Evolutionary conservation across 2,113 vertebrate species (phyloP).

Genomic region (Eira barbara): DNA sequence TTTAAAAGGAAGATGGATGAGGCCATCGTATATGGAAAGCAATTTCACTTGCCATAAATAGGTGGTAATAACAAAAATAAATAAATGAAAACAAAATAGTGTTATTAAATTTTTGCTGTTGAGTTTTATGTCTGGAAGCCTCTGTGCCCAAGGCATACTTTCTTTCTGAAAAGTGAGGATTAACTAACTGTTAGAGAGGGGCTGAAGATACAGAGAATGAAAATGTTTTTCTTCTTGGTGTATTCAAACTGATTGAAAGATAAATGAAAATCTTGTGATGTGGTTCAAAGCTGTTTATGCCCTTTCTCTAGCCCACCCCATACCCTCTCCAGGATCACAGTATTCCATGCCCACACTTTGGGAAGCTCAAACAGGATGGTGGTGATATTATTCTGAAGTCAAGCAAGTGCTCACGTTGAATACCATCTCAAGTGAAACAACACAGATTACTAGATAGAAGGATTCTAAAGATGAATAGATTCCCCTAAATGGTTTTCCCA

Average conservation of each 20-base stretch:
- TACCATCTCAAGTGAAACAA: neutral
- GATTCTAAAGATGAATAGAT: neutral
- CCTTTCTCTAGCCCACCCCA: neutral
- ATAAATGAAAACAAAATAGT: neutral
- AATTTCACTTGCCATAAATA: conserved; percentile 17
- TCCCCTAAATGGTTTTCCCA: neutral
- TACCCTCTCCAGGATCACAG: neutral
- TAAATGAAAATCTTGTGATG: neutral
- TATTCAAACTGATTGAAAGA: neutral
- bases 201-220: neutral
- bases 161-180: conserved; percentile 8
- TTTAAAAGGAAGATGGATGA: neutral
- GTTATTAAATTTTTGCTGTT: neutral
- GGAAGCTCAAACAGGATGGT: neutral
- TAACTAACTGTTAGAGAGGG: neutral
- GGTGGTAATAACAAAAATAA: neutral
- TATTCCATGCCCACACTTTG: neutral
- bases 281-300: neutral
- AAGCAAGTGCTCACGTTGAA: neutral
- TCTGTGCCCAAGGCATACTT: neutral
- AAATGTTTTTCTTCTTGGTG: neutral
- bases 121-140: neutral
- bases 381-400: neutral
- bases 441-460: neutral
- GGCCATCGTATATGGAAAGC: neutral